Evolutionary conservation across 2,888 invertebrate species (phyloP), one percentile per base, ranked within the genome.

Genomic region (Melieria omissa): DNA sequence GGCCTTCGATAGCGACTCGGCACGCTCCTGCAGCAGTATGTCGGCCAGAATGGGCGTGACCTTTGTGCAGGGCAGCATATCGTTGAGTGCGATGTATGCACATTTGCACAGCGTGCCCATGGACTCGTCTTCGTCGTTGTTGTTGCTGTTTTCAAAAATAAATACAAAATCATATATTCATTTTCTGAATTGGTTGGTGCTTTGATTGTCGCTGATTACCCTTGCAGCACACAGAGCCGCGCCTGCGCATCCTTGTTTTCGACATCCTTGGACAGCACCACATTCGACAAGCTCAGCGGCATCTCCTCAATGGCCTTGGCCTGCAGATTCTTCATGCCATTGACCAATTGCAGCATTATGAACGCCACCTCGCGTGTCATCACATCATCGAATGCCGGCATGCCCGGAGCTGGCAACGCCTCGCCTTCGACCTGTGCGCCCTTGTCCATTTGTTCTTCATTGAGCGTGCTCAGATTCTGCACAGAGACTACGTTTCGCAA

Each of bases 231-330:
- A 85, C 92, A 93, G 74, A 94, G 88, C 79, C 93, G 88, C 66
- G 92, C 92, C 78, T 90, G 89, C 7, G 88, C 84, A 76, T 91
- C 91, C 80, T 90, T 90, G 73, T 86, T 87, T 66, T 91, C 91
- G 76, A 88, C 85, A 78, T 90, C 94, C 80, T 91, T 91, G 77
- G 93, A 89, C 6, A 94, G 89, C 9, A 94, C 90, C 78, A 95
- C 92, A 76, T 93, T 92, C 47, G 91, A 91, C 72, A 94, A 85
- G 75, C 91, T 90, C 62, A 91, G 88, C 0, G 93, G 90, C 49
- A 93, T 89, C 79, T 95, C 95, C 82, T 95, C 95, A 42, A 94
- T 92, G 2, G 95, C 95, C 77, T 94, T 91, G 0, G 94, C 93
- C 85, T 95, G 95, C 42, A 95, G 88, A 81, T 92, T 92, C 84